These are phyloP conservation scores for Drosophila lutescens DNA, from an alignment of 2,888 invertebrate genomes.

Conservation along the genomic window DNA sequence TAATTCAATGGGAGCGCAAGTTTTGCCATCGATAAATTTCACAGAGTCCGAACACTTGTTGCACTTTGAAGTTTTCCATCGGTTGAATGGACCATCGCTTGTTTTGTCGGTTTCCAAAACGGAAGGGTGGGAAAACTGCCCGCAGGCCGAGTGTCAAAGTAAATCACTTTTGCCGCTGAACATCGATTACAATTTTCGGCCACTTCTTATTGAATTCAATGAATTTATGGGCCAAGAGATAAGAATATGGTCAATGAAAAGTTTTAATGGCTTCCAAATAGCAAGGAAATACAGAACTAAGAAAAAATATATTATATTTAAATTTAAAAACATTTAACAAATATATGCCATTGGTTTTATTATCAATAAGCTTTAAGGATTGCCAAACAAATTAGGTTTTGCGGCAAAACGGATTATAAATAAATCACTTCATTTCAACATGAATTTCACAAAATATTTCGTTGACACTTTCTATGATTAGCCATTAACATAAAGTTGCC, in stretches of 20 bases:
- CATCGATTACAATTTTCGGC: conserved; percentile 36
- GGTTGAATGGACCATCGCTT: conserved; percentile 14
- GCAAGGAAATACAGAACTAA: not conserved
- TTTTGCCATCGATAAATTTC: conserved; percentile 74
- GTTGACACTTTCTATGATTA: conserved; percentile 27
- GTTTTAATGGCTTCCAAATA: not conserved
- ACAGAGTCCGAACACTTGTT: conserved; percentile 66
- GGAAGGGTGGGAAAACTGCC: conserved; percentile 4
- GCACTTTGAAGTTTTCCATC: conserved; percentile 49
- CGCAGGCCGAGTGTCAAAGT: conserved; percentile 41
- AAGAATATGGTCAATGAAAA: not conserved
- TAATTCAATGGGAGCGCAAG: conserved; percentile 73
- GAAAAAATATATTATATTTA: not conserved
- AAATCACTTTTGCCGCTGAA: conserved; percentile 38
- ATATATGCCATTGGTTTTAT: not conserved
- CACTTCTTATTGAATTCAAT: conserved; percentile 15
- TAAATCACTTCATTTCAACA: not conserved
- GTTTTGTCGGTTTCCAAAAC: not conserved
- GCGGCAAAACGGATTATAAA: not conserved
- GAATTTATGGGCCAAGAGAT: conserved; percentile 13
- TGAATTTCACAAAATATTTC: conserved; percentile 9
- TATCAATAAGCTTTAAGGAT: not conserved
- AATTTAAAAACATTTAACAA: not conserved
- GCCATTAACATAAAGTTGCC: conserved; percentile 34
- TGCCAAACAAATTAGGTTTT: too few species aligned